Percentiles rank a stretch among this genome's conserved stretches.
These are phyloP conservation scores for Leptodactylus fuscus DNA, from an alignment of 2,113 vertebrate genomes.

Conservation along the genomic window DNA sequence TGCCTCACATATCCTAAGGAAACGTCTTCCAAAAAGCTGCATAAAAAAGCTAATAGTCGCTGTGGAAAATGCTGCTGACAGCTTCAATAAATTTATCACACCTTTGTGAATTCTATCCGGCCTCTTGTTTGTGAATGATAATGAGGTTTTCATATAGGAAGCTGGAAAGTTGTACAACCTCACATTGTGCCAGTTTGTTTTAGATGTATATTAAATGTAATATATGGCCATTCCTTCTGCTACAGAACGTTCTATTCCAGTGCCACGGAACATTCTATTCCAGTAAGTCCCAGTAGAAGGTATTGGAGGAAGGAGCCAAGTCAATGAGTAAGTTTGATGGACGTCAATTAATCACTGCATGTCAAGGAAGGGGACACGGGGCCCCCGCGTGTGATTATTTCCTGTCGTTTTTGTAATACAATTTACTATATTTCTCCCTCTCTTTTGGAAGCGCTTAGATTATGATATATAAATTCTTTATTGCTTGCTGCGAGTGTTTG, in stretches of 20 bases:
- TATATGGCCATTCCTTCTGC: neutral
- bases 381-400: neutral
- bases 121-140: conserved; percentile 26
- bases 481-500: conserved; percentile 53
- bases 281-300: neutral
- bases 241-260: neutral
- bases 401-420: neutral
- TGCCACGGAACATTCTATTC: too few relatives aligned
- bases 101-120: neutral
- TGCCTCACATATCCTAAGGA: neutral
- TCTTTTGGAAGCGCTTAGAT: conserved; percentile 22
- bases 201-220: neutral
- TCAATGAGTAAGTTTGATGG: neutral
- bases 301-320: neutral
- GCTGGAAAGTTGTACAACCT: neutral
- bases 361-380: neutral
- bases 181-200: neutral
- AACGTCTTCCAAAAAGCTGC: neutral
- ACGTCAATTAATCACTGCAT: conserved; percentile 7
- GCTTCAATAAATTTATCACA: conserved; percentile 34
- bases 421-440: neutral
- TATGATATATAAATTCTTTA: conserved; percentile 18
- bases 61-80: conserved; percentile 8
- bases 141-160: conserved; percentile 24
- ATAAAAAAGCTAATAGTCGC: neutral